These are phyloP conservation scores for Chiridota heheva DNA, from an alignment of 35 echinoderm and acorn worm species.

Conservation along the genomic window DNA sequence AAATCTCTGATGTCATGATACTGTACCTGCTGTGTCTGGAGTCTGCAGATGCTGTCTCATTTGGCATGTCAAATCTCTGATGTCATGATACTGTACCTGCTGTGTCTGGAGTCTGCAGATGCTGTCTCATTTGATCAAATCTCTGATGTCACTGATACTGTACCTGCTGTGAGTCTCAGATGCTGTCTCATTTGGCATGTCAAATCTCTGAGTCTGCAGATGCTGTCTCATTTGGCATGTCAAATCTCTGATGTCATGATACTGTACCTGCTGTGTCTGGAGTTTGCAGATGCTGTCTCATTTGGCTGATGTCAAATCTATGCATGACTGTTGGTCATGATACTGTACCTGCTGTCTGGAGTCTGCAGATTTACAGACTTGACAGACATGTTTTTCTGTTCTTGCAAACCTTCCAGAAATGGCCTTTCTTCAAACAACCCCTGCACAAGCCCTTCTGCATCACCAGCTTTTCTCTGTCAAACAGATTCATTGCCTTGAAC, in stretches of 20 bases:
- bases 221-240: too few species aligned
- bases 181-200: neutral
- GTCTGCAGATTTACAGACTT: slow-evolving; percentile 20
- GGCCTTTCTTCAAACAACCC: slow-evolving; percentile 52
- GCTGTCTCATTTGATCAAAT: too few species aligned
- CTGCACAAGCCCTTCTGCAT: slow-evolving; percentile 39
- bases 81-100: too few species aligned
- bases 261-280: too few species aligned
- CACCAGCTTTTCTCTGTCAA: slow-evolving; percentile 15
- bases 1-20: too few species aligned
- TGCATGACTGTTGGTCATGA: neutral
- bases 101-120: too few species aligned
- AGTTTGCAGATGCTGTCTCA: too few species aligned
- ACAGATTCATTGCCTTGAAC: neutral
- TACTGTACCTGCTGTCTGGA: slow-evolving; percentile 10
- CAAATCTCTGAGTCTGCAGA: neutral
- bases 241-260: too few species aligned
- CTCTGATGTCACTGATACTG: too few species aligned
- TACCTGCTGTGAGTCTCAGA: neutral
- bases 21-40: too few species aligned
- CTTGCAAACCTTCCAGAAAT: slow-evolving; percentile 30
- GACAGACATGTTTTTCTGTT: slow-evolving; percentile 20
- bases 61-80: too few species aligned
- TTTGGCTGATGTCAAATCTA: neutral
- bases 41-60: too few species aligned